Conservation (phyloP, 1,140 invertebrate genomes). For the Sitobion miscanthi region DNA sequence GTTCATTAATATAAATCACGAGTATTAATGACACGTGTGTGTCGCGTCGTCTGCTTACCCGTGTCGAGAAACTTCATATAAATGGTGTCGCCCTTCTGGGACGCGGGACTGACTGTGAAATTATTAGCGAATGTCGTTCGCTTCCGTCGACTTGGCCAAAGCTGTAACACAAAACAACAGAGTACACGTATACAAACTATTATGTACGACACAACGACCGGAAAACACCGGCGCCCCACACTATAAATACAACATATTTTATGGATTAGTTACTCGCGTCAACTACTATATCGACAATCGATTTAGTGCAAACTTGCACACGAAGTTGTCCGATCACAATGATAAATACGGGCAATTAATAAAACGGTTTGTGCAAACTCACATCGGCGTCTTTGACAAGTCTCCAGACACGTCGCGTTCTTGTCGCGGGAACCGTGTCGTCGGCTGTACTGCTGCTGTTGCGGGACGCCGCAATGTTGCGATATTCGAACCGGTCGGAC, state of each 20-base stretch:
- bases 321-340: background rate
- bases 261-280: background rate
- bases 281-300: background rate
- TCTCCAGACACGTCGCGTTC: background rate
- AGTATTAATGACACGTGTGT: background rate
- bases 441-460: background rate
- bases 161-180: constrained; percentile 15
- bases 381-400: constrained; percentile 52
- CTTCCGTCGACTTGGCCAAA: constrained; percentile 54
- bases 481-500: background rate
- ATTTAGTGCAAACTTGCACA: no score
- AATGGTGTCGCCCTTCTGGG: constrained; percentile 56
- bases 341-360: background rate
- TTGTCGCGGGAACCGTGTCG: constrained; percentile 19
- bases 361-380: background rate
- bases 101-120: constrained; percentile 47
- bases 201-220: background rate
- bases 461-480: constrained; percentile 46
- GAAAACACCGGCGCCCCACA: background rate
- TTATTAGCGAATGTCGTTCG: constrained; percentile 50
- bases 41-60: constrained; percentile 1
- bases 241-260: background rate
- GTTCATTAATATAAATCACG: background rate
- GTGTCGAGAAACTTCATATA: constrained; percentile 56
- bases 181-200: background rate